phyloP scores from a whole-genome alignment of 2,113 vertebrate genomes.

The Narcine bancroftii region DNA sequence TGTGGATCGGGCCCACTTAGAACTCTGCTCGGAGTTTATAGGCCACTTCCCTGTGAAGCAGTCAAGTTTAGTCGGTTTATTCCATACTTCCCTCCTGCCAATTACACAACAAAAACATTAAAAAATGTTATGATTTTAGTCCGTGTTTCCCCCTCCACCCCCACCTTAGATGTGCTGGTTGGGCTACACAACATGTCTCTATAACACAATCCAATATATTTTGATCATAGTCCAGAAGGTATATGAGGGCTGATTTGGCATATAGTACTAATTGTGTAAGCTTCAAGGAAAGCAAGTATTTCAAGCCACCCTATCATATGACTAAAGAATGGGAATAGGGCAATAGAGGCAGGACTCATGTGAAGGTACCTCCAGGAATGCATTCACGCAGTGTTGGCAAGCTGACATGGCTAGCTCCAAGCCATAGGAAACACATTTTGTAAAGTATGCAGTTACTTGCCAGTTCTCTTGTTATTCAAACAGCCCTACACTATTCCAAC shows the following conservation, averaged over 20 bases:
- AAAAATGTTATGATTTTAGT: no score
- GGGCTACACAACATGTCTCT: not conserved
- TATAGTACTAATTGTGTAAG: not conserved
- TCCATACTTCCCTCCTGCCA: no score
- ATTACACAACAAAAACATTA: no score
- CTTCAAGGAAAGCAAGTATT: not conserved
- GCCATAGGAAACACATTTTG: conserved; percentile 7
- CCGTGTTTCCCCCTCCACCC: no score
- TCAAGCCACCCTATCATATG: no score
- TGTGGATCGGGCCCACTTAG: no score
- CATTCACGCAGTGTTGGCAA: not conserved
- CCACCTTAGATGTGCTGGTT: no score
- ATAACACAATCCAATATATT: not conserved
- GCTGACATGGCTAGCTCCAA: not conserved
- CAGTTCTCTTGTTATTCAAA: conserved; percentile 25
- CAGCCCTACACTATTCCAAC: not conserved
- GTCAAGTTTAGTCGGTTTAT: no score
- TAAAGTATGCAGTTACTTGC: conserved; percentile 1
- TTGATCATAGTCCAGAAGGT: no score
- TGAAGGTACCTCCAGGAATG: not conserved
- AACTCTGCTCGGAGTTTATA: no score
- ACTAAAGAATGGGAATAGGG: not conserved
- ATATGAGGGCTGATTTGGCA: not conserved
- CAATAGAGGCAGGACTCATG: not conserved
- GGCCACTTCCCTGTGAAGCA: no score